Conservation (phyloP, 2,113 vertebrate genomes). For the Barbus barbus region DNA sequence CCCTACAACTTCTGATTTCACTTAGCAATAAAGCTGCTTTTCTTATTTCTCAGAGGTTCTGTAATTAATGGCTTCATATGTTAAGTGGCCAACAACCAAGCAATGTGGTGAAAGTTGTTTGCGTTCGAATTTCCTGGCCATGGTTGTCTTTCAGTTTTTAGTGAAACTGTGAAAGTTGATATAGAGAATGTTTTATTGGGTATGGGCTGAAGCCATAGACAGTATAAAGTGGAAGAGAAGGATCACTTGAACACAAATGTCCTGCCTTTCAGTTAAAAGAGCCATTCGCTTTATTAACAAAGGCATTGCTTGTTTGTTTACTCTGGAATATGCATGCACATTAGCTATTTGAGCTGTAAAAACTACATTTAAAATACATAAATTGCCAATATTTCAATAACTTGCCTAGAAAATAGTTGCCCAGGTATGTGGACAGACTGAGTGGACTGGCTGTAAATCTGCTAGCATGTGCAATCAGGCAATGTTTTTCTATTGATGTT, state of each 20-base stretch:
- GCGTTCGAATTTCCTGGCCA: slow-evolving; percentile 3
- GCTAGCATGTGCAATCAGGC: neutral
- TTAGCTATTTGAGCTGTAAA: neutral
- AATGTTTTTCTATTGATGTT: neutral
- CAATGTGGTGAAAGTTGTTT: slow-evolving; percentile 26
- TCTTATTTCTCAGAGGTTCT: slow-evolving; percentile 1
- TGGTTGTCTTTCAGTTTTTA: neutral
- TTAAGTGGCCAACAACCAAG: slow-evolving; percentile 10
- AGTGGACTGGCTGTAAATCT: neutral
- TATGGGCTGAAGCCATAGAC: neutral
- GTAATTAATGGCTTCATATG: slow-evolving; percentile 9
- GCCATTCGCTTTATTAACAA: neutral
- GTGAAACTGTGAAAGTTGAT: neutral
- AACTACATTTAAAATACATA: neutral
- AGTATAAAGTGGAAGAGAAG: neutral
- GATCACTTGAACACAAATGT: neutral
- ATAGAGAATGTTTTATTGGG: neutral
- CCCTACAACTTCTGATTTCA: slow-evolving; percentile 27
- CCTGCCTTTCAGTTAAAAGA: neutral
- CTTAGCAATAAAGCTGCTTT: neutral
- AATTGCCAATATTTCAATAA: neutral
- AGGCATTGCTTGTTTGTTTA: neutral
- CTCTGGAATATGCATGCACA: neutral
- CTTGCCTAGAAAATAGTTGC: neutral
- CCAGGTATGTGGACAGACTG: neutral